Percentiles rank a stretch among this genome's conserved stretches.
These are phyloP conservation scores for Spisula solida DNA, from an alignment of 2,888 invertebrate species.

Conservation along the genomic window DNA sequence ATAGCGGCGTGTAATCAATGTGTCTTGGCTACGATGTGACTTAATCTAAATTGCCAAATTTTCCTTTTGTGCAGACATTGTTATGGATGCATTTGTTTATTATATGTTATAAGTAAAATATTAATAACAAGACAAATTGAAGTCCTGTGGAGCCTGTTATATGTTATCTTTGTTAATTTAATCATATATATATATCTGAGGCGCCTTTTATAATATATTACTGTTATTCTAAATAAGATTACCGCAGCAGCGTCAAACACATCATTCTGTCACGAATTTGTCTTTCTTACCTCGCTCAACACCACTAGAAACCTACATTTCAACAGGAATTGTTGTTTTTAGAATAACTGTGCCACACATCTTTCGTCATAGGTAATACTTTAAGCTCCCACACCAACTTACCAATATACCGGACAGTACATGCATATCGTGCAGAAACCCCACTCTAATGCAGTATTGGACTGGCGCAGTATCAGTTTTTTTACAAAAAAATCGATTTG, in stretches of 20 bases:
- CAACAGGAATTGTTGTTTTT: not conserved
- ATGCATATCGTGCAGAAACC: not conserved
- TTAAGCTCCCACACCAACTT: not conserved
- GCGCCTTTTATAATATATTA: not conserved
- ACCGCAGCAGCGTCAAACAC: not conserved
- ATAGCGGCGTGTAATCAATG: too few species aligned
- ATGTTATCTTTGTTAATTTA: not conserved
- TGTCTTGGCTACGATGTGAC: too few species aligned
- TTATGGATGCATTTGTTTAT: not conserved
- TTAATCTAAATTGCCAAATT: too few species aligned
- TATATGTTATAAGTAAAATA: conserved; percentile 3
- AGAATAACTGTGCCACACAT: not conserved
- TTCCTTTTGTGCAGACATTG: not conserved
- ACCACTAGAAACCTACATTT: not conserved
- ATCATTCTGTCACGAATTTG: not conserved
- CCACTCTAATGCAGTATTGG: not conserved
- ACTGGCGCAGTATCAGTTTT: not conserved
- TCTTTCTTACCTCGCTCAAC: not conserved
- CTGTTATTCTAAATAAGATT: not conserved
- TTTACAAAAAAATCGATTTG: conserved; percentile 2
- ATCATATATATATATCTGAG: not conserved
- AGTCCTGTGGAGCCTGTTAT: not conserved
- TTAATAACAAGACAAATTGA: not conserved
- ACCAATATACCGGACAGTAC: not conserved
- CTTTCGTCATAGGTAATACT: conserved; percentile 2